A percentile compares a stretch with the other conserved stretches of the same genome.
Evolutionary conservation across 2,113 vertebrate genomes (phyloP).

Genomic region (Aramus guarauna): DNA sequence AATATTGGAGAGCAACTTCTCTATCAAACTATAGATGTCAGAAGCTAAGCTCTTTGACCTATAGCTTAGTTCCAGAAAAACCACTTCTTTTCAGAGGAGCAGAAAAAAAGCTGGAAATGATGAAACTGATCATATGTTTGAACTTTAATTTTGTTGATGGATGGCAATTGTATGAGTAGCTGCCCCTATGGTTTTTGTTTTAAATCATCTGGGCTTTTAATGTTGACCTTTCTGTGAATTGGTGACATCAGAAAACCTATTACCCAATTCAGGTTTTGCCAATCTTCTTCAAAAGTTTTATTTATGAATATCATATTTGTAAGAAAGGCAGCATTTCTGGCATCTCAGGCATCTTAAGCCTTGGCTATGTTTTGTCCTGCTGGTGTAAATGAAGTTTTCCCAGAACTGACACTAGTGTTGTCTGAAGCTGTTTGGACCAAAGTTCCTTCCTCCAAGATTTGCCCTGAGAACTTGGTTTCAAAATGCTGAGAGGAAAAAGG

Average conservation of each 20-base stretch:
- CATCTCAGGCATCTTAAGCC: background rate
- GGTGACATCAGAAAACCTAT: slow-evolving; percentile 37
- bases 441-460: slow-evolving; percentile 26
- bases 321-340: slow-evolving; percentile 15
- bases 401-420: slow-evolving; percentile 10
- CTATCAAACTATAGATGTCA: background rate
- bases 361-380: background rate
- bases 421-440: slow-evolving; percentile 16
- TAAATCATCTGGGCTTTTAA: slow-evolving; percentile 19
- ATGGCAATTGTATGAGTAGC: background rate
- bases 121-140: slow-evolving; percentile 40
- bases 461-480: slow-evolving; percentile 3
- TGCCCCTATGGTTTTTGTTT: background rate
- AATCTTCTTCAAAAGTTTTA: slow-evolving; percentile 32
- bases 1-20: background rate
- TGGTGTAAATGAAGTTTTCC: slow-evolving; percentile 24
- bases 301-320: background rate
- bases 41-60: slow-evolving; percentile 30
- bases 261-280: slow-evolving; percentile 19
- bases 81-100: background rate
- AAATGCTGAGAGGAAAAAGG: slow-evolving; percentile 25
- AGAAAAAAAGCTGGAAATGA: slow-evolving; percentile 33
- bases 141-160: slow-evolving; percentile 41
- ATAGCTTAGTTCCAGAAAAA: slow-evolving; percentile 16
- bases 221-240: slow-evolving; percentile 31